Conservation (phyloP, 2,888 invertebrate genomes). For the Troides helena region DNA sequence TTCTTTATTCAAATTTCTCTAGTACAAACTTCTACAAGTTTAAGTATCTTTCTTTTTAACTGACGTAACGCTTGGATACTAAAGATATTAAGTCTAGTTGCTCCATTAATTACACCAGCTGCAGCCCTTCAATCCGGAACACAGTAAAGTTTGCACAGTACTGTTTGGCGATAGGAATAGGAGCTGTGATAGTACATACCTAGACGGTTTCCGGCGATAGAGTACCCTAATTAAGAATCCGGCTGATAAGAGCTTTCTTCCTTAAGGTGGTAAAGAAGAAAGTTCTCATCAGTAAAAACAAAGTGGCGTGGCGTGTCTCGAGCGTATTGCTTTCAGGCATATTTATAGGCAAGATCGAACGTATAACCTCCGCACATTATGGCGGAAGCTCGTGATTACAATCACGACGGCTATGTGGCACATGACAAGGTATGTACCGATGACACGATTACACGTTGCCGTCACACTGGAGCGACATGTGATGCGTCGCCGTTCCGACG, state of each 20-base stretch:
- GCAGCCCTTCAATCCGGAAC: too few relatives aligned
- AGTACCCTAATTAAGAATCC: not conserved
- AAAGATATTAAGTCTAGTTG: too few relatives aligned
- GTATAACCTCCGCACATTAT: not conserved
- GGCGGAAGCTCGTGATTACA: slow-evolving; percentile 7
- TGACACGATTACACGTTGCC: slow-evolving; percentile 74
- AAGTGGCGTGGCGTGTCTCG: not conserved
- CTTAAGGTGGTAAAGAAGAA: not conserved
- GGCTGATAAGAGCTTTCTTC: not conserved
- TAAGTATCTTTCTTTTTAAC: too few relatives aligned
- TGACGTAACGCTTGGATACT: too few relatives aligned
- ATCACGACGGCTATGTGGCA: slow-evolving; percentile 9
- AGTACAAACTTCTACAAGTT: too few relatives aligned
- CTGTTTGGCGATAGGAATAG: too few relatives aligned
- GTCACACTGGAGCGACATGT: slow-evolving; percentile 46
- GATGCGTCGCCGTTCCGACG: slow-evolving; percentile 58
- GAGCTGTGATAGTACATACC: too few relatives aligned
- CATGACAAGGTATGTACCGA: slow-evolving; percentile 30
- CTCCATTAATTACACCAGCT: too few relatives aligned
- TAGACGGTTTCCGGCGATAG: too few relatives aligned
- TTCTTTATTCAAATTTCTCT: too few relatives aligned
- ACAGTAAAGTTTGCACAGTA: too few relatives aligned
- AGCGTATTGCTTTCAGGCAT: not conserved
- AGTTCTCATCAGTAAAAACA: not conserved
- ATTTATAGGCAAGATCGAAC: slow-evolving; percentile 8